Base-by-base conservation (phyloP, 2,888 invertebrate species). In the Steromphala cineraria region DNA sequence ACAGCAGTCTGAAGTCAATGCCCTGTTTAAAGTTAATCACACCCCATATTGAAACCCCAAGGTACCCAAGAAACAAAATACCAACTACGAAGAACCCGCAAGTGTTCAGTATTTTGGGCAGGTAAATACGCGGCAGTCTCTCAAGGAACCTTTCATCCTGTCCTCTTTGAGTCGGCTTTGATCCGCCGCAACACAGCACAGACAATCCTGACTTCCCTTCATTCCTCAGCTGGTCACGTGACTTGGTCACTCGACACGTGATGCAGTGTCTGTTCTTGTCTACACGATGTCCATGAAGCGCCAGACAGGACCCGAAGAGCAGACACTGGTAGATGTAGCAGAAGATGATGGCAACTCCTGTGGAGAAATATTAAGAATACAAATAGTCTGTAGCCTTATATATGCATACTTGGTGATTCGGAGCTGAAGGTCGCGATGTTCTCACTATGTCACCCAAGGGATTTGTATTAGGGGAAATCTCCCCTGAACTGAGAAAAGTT, bases 131-230 rank as follows among this genome's bases (percentile, higher is more conserved):
- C 0, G 90, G 89, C 0, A 87, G 79, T 36, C 83, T 89, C 80
- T 91, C 90, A 19, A 87, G 83, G 0, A 79, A 53, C 53, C 90
- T 88, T 28, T 90, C 89, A 24, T 86, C 84, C 17, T 88, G 86
- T n/a, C 67, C 78, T 5, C 80, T 62, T 8, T 56, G 75, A 15
- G 79, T 79, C 0, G 90, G 89, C 7, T 83, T 82, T 3, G 83
- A 75, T 8, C 89, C 90, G 1, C 86, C 80, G 81, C 89, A 90
- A 75, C 90, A 96, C 52, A 81, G 75, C 10, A 84, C 76, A 28
- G 75, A 76, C 19, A 84, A 84, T n/a, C 67, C 77, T 21, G 53
- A 67, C 10, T 78, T 55, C 0, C 83, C 84, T 17, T 83, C 71
- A 2, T 81, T 75, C 81, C 82, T 82, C 55, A 87, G 62, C 19